Evolutionary conservation across 2,113 vertebrate species (phyloP).

Genomic region (Tylochromis polylepis): DNA sequence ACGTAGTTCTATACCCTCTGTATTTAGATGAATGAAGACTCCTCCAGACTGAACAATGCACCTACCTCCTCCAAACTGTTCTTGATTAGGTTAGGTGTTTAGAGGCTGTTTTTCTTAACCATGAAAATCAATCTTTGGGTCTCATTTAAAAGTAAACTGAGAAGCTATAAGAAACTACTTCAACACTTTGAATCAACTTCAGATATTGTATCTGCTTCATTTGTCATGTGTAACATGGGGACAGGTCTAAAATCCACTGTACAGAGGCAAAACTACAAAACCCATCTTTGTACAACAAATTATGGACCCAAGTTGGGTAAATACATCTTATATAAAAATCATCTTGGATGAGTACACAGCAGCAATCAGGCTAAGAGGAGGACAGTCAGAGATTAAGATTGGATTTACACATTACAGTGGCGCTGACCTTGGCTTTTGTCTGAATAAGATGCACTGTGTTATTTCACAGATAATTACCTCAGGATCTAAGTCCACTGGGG

Average conservation of each 20-base stretch:
- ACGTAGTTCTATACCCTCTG: fast-evolving
- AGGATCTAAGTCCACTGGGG: background rate
- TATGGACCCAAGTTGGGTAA: background rate
- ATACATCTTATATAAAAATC: background rate
- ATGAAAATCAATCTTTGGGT: background rate
- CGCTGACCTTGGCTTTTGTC: constrained; percentile 42
- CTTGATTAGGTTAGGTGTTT: fast-evolving
- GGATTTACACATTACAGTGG: constrained; percentile 11
- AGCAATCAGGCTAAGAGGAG: background rate
- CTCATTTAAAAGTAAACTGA: background rate
- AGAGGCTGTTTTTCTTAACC: background rate
- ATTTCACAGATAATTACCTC: constrained; percentile 36
- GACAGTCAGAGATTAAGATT: constrained; percentile 22
- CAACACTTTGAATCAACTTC: background rate
- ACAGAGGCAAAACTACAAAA: background rate
- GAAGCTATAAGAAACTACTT: background rate
- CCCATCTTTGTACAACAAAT: background rate
- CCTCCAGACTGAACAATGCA: background rate
- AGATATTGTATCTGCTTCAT: background rate
- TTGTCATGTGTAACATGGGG: background rate
- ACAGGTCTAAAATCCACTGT: background rate
- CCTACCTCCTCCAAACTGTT: background rate
- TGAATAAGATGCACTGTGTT: constrained; percentile 19
- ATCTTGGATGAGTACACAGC: background rate
- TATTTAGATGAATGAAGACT: fast-evolving